phyloP scores from a whole-genome alignment of 1,140 invertebrate genomes.

The Cryptotermes secundus region DNA sequence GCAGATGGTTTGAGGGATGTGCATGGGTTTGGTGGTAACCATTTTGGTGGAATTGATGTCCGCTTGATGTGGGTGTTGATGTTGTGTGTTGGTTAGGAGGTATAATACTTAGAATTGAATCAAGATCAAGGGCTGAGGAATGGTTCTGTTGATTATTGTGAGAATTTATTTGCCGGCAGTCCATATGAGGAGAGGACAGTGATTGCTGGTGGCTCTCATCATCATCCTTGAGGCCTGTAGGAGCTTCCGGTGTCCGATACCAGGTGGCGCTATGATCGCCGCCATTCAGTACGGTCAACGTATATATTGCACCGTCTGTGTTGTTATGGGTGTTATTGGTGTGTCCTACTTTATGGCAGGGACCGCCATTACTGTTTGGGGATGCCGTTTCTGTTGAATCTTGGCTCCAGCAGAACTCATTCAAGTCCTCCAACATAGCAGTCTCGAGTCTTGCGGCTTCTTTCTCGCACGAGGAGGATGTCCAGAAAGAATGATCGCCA shows the following conservation, averaged over 20 bases:
- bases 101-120: slow-evolving; percentile 52
- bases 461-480: slow-evolving; percentile 29
- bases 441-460: slow-evolving; percentile 58
- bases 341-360: slow-evolving; percentile 37
- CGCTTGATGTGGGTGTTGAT: slow-evolving; percentile 38
- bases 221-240: background rate
- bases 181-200: slow-evolving; percentile 37
- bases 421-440: slow-evolving; percentile 74
- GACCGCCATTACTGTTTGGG: slow-evolving; percentile 36
- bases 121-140: slow-evolving; percentile 47
- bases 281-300: slow-evolving; percentile 56
- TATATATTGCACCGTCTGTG: slow-evolving; percentile 59
- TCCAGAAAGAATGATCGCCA: slow-evolving; percentile 37
- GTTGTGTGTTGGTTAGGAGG: slow-evolving; percentile 36
- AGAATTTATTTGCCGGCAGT: slow-evolving; percentile 43
- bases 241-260: slow-evolving; percentile 30
- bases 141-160: slow-evolving; percentile 37
- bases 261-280: slow-evolving; percentile 44
- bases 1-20: background rate
- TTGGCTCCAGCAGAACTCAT: slow-evolving; percentile 70
- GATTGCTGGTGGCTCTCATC: background rate
- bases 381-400: slow-evolving; percentile 24
- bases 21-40: slow-evolving; percentile 29
- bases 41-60: slow-evolving; percentile 43
- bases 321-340: slow-evolving; percentile 48